Evolutionary conservation across 2,888 invertebrate species (phyloP).

Genomic region (Antheraea yamamai): DNA sequence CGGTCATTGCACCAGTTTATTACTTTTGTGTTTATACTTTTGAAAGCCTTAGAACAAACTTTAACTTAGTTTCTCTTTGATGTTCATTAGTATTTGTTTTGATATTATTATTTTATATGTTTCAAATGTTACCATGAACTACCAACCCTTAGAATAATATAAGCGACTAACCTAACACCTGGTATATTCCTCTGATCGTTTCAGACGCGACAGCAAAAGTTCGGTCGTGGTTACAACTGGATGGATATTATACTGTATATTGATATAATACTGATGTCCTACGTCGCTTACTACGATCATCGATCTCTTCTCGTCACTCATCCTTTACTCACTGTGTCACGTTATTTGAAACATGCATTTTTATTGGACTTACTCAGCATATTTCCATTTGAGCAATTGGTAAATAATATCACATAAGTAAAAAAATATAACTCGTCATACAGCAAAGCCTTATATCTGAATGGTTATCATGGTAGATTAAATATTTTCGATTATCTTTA

Average conservation of each 20-base stretch:
- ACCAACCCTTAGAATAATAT: too few species aligned
- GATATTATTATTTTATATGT: too few species aligned
- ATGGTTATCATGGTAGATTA: too few species aligned
- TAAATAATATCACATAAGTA: constrained; percentile 37
- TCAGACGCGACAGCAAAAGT: constrained; percentile 58
- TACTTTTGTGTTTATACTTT: too few species aligned
- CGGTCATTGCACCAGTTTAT: too few species aligned
- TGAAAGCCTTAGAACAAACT: too few species aligned
- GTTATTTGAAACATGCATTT: constrained; percentile 68
- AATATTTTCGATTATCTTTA: not conserved
- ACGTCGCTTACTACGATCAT: constrained; percentile 75
- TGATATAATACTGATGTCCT: constrained; percentile 71
- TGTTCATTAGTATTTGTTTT: too few species aligned
- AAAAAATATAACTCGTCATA: too few species aligned
- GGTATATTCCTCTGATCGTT: constrained; percentile 24
- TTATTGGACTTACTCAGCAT: constrained; percentile 63
- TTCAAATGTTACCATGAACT: too few species aligned
- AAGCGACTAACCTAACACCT: too few species aligned
- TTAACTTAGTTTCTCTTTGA: too few species aligned
- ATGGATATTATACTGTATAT: constrained; percentile 57
- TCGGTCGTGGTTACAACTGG: constrained; percentile 43
- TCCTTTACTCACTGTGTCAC: constrained; percentile 63
- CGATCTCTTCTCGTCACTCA: constrained; percentile 71
- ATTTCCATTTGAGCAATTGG: constrained; percentile 70
- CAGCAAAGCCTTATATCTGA: too few species aligned